phyloP scores from a whole-genome alignment of 2,113 vertebrate species.

The Barnardius zonarius region DNA sequence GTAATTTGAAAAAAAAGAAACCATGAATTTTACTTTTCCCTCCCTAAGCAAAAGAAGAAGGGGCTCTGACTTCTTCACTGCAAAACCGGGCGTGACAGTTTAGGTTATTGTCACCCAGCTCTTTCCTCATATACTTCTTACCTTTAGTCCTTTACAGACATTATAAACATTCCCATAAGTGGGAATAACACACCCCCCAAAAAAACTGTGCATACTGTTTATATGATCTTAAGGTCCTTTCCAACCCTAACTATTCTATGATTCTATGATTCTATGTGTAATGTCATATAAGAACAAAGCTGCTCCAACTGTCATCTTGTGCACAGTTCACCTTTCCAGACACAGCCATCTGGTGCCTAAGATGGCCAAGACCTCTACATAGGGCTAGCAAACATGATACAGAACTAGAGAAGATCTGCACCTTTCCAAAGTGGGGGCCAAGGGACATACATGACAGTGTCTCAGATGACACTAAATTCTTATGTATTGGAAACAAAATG shows the following conservation, averaged over 20 bases:
- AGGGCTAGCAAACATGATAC: not conserved
- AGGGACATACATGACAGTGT: rapidly evolving
- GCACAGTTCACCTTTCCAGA: not conserved
- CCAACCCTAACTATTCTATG: too few species aligned
- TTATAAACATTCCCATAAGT: not conserved
- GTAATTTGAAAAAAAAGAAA: rapidly evolving
- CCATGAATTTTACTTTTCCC: not conserved
- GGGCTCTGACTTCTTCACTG: not conserved
- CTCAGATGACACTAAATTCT: not conserved
- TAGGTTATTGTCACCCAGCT: not conserved
- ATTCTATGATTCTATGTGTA: not conserved
- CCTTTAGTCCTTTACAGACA: not conserved
- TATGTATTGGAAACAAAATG: not conserved
- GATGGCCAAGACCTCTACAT: not conserved
- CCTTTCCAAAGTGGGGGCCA: not conserved
- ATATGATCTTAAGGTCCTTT: too few species aligned
- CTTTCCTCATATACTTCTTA: not conserved
- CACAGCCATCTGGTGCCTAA: not conserved
- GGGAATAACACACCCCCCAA: not conserved
- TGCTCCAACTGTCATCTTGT: not conserved
- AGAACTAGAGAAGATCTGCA: not conserved
- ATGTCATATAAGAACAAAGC: not conserved
- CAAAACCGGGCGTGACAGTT: not conserved
- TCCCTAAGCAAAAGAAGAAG: not conserved
- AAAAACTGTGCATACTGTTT: not conserved